Base-by-base conservation (phyloP, 2,888 invertebrate species). In the Callyntrura guangdongensis region DNA sequence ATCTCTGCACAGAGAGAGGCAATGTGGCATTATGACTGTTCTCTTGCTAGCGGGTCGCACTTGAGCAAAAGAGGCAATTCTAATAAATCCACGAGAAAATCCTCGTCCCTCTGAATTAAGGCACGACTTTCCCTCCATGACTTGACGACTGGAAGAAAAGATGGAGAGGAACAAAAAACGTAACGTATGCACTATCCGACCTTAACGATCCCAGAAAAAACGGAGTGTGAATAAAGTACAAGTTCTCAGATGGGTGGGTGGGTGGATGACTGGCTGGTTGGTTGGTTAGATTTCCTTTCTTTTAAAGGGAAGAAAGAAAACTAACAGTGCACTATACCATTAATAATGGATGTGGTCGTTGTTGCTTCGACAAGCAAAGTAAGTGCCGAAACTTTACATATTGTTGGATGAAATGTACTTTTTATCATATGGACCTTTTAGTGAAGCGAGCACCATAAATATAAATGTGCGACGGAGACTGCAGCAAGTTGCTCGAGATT, bases 91-190 rank as follows among this genome's bases (percentile, higher is more conserved):
- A 59, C 3, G 36, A 67, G 45, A 74, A 86, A 86, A 86, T 86
- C 86, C 86, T 59, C 86, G 74, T 85, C 84, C 84, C 84, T 59
- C 72, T 61, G 86, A 86, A 86, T 86, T 74, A 86, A 86, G 27
- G 69, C 85, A 47, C 64, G 79, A 79, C 59, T 79, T 79, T 79
- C 79, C 6, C 59, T 79, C 2, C 20, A 49, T 77, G 47, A 77
- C 53, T 49, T 49, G 79, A 79, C 56, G 59, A 56, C 77, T 77
- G 53, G n/a, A 77, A 17, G 6, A 45, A 72, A 69, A 53, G n/a
- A 20, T 12, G 49, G 22, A 4, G 47, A 25, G 17, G 25, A 53
- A 8, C 45, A 47, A 69, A 72, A 45, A 77, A 14, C 53, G 53
- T 45, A 45, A 36, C 72, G 17, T 72, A 27, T 36, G 36, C 27